A percentile compares a stretch with the other conserved stretches of the same genome.
These are phyloP conservation scores for Scomberomorus guttatus DNA, from an alignment of 2,797 vertebrate genomes.

Conservation along the genomic window DNA sequence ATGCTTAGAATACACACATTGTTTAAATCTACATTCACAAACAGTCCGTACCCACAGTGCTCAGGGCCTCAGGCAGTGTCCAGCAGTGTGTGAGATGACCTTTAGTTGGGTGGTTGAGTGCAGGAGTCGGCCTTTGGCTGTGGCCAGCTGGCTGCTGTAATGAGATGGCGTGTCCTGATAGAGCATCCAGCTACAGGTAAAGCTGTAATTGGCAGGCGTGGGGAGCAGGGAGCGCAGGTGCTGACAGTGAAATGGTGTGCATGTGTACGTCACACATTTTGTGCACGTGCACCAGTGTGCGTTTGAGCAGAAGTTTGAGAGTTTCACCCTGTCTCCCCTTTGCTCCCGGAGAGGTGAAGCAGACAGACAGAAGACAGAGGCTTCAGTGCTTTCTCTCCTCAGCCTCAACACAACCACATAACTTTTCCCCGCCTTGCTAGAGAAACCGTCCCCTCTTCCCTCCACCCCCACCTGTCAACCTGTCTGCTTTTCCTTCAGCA, in stretches of 20 bases:
- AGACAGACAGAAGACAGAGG: slow-evolving; percentile 52
- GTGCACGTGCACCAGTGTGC: slow-evolving; percentile 3
- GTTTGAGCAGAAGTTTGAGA: slow-evolving; percentile 16
- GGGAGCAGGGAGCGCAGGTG: slow-evolving; percentile 73
- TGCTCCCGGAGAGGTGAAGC: slow-evolving; percentile 62
- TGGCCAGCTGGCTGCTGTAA: slow-evolving; percentile 84
- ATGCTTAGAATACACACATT: slow-evolving; percentile 8
- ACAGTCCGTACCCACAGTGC: slow-evolving; percentile 4
- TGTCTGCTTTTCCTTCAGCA: slow-evolving; percentile 71
- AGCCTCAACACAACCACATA: slow-evolving; percentile 34
- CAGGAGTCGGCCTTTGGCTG: slow-evolving; percentile 77
- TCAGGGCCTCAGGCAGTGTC: slow-evolving; percentile 29
- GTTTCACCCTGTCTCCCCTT: slow-evolving; percentile 74
- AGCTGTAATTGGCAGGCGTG: slow-evolving; percentile 76
- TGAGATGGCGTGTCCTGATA: slow-evolving; percentile 86
- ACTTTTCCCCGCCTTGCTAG: slow-evolving; percentile 6
- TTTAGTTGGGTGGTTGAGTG: slow-evolving; percentile 71
- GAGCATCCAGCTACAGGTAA: slow-evolving; percentile 81
- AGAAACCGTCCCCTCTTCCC: slow-evolving; percentile 13
- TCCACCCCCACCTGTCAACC: slow-evolving; percentile 69
- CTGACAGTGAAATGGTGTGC: slow-evolving; percentile 63
- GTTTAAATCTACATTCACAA: not conserved
- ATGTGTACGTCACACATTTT: slow-evolving; percentile 14
- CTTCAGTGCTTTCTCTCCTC: slow-evolving; percentile 47
- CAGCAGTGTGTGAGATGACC: slow-evolving; percentile 72